Percentiles rank a stretch among this genome's conserved stretches.
Evolutionary conservation across 2,888 invertebrate species (phyloP).

Genomic region (Morinoia aosen): DNA sequence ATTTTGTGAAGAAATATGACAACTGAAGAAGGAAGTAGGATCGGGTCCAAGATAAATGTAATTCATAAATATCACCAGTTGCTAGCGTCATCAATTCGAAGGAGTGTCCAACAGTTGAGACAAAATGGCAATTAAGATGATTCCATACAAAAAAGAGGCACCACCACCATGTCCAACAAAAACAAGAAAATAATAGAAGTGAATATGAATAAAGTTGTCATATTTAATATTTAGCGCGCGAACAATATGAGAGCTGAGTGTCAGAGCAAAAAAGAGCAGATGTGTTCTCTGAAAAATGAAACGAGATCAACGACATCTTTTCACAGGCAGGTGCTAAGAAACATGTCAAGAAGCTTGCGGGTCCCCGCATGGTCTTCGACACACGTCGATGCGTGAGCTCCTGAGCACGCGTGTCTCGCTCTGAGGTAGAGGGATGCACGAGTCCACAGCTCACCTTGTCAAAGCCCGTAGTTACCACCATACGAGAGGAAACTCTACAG

Average conservation of each 20-base stretch:
- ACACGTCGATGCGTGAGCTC: background rate
- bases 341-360: background rate
- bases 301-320: background rate
- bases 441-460: too few relatives aligned
- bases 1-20: too few relatives aligned
- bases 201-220: background rate
- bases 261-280: background rate
- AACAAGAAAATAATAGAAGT: background rate
- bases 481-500: background rate
- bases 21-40: too few relatives aligned
- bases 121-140: background rate
- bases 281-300: background rate
- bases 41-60: too few relatives aligned
- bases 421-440: too few relatives aligned
- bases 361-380: background rate
- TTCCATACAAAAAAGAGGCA: background rate
- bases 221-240: background rate
- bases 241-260: background rate
- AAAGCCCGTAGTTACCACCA: background rate
- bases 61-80: too few relatives aligned
- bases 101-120: background rate
- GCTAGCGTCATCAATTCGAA: too few relatives aligned
- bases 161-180: background rate
- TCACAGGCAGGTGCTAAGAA: background rate
- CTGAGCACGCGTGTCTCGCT: too few relatives aligned